A percentile compares a stretch with the other conserved stretches of the same genome.
phyloP scores from a whole-genome alignment of 2,888 invertebrate genomes.

The Tachystola acroxantha region DNA sequence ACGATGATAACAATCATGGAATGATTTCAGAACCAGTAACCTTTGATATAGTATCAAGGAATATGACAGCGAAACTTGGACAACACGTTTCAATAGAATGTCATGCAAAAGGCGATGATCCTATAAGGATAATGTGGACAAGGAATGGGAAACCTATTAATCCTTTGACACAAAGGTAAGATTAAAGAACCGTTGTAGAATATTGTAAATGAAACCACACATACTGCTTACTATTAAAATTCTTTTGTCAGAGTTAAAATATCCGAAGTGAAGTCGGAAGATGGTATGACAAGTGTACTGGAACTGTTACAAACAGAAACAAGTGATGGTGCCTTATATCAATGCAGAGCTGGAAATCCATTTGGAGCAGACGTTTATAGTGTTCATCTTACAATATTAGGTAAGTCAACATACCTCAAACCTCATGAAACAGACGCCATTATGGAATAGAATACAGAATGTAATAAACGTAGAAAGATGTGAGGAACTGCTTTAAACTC shows the following conservation, averaged over 20 bases:
- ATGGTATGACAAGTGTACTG: constrained; percentile 58
- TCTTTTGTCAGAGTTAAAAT: constrained; percentile 55
- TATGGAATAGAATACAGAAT: too few species aligned
- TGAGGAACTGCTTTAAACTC: too few species aligned
- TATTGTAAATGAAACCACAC: neutral
- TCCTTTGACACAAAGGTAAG: constrained; percentile 67
- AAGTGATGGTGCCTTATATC: constrained; percentile 63
- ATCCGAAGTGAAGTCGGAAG: constrained; percentile 64
- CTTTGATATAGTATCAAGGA: constrained; percentile 83
- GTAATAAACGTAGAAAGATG: too few species aligned
- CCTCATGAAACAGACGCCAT: too few species aligned
- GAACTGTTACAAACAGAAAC: constrained; percentile 64
- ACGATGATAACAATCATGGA: neutral
- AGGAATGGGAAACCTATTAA: constrained; percentile 85
- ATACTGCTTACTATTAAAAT: neutral
- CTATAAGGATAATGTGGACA: constrained; percentile 89
- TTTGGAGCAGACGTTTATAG: constrained; percentile 65
- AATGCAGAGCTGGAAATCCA: constrained; percentile 69
- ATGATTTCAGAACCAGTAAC: constrained; percentile 83
- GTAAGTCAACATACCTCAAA: constrained; percentile 37
- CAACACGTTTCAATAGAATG: constrained; percentile 87
- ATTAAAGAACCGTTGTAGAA: neutral
- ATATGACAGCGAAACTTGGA: constrained; percentile 87
- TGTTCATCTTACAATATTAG: constrained; percentile 61
- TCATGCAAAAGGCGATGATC: constrained; percentile 90